Conservation (phyloP, 1,140 invertebrate genomes). For the Psilanteris sp. region DNA sequence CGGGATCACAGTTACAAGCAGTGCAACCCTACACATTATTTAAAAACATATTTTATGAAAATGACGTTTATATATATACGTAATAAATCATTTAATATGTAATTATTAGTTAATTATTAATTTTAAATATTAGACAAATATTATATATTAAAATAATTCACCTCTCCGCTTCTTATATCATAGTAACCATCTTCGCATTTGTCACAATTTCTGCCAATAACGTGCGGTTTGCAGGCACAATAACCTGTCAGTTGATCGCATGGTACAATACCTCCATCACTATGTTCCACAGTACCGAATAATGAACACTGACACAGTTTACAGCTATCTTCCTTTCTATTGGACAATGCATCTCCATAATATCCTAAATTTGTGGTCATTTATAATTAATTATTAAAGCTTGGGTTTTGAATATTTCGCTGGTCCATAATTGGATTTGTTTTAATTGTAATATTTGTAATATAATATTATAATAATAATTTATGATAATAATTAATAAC, state of each 20-base stretch:
- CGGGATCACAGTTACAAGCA: conserved; percentile 90
- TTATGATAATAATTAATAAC: background rate
- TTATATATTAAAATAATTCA: too few relatives aligned
- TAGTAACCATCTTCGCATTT: conserved; percentile 92
- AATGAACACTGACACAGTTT: conserved; percentile 91
- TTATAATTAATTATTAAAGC: too few relatives aligned
- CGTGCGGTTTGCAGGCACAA: conserved; percentile 92
- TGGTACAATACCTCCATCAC: conserved; percentile 84
- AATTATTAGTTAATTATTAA: too few relatives aligned
- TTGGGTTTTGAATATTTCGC: too few relatives aligned
- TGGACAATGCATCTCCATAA: conserved; percentile 92
- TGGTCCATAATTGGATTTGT: too few relatives aligned
- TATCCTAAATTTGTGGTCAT: conserved; percentile 86
- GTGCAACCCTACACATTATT: conserved; percentile 85
- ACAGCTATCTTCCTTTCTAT: conserved; percentile 92
- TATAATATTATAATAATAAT: too few relatives aligned
- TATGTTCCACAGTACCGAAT: conserved; percentile 86
- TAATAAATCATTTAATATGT: too few relatives aligned
- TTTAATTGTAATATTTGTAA: too few relatives aligned
- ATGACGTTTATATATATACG: too few relatives aligned
- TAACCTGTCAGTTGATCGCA: conserved; percentile 91
- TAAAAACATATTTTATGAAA: background rate
- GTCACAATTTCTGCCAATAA: conserved; percentile 93
- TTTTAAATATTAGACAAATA: too few relatives aligned
- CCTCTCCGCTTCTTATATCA: conserved; percentile 88